A percentile compares a stretch with the other conserved stretches of the same genome.
Evolutionary conservation across 2,113 vertebrate species (phyloP).

Genomic region (Leptobrachium ailaonicum): DNA sequence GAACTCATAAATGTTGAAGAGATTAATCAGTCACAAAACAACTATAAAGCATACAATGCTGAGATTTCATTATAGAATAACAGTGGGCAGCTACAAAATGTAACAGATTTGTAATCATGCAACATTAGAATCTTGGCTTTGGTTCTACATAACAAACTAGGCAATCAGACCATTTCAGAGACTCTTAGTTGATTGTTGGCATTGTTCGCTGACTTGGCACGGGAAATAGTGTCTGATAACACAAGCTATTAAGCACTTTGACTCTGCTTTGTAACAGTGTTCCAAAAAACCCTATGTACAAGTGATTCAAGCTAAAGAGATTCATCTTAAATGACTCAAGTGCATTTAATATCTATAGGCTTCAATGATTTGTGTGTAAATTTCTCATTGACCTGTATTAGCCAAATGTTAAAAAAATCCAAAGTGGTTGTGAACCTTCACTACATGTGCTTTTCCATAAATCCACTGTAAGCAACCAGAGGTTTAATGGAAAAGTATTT

Average conservation of each 20-base stretch:
- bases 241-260: slow-evolving; percentile 60
- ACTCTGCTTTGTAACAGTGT: slow-evolving; percentile 68
- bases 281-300: slow-evolving; percentile 39
- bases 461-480: no score
- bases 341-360: no score
- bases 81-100: slow-evolving; percentile 62
- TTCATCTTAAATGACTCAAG: not conserved
- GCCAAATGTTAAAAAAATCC: no score
- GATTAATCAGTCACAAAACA: slow-evolving; percentile 59
- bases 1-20: slow-evolving; percentile 59
- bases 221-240: slow-evolving; percentile 52
- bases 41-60: slow-evolving; percentile 10
- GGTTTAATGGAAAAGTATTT: no score
- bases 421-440: no score
- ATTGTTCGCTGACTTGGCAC: slow-evolving; percentile 62
- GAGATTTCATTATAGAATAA: slow-evolving; percentile 53
- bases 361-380: no score
- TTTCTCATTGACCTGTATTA: no score
- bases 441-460: no score
- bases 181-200: slow-evolving; percentile 66
- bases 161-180: slow-evolving; percentile 61
- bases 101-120: slow-evolving; percentile 65
- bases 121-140: slow-evolving; percentile 61
- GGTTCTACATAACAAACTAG: slow-evolving; percentile 50
- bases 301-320: not conserved